Conservation (phyloP, 2,797 vertebrate genomes). For the Megalops cyprinoides region DNA sequence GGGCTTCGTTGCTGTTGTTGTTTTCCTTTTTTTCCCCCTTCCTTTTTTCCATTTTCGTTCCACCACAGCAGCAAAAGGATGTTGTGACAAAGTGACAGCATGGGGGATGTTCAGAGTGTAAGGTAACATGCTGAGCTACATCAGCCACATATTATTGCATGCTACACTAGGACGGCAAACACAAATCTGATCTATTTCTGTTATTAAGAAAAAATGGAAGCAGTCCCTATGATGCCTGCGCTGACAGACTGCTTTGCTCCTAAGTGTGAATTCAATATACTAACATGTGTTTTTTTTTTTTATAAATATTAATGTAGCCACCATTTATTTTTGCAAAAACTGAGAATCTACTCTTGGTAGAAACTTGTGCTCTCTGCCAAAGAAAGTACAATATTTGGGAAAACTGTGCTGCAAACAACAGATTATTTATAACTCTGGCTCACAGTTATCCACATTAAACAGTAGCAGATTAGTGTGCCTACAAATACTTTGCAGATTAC, state of each 20-base stretch:
- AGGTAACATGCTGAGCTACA: conserved; percentile 46
- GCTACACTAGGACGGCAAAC: conserved; percentile 36
- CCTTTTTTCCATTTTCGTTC: conserved; percentile 39
- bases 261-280: conserved; percentile 42
- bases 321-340: conserved; percentile 11
- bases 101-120: conserved; percentile 32
- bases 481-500: conserved; percentile 15
- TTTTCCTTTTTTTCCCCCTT: conserved; percentile 27
- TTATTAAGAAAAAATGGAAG: conserved; percentile 30
- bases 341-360: background rate
- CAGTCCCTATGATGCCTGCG: conserved; percentile 33
- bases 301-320: background rate
- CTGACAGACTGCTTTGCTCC: conserved; percentile 22
- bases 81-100: conserved; percentile 43
- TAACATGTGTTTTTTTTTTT: background rate
- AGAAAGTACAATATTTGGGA: conserved; percentile 1
- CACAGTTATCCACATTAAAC: background rate
- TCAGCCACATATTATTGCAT: conserved; percentile 41
- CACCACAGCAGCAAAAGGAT: conserved; percentile 36
- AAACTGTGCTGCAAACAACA: background rate
- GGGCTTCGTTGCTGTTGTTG: background rate
- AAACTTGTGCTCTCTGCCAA: background rate
- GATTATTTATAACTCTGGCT: background rate
- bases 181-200: conserved; percentile 49
- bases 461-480: background rate